Evolutionary conservation across 2,888 invertebrate species (phyloP).

Genomic region (Chromoteleia sp.): DNA sequence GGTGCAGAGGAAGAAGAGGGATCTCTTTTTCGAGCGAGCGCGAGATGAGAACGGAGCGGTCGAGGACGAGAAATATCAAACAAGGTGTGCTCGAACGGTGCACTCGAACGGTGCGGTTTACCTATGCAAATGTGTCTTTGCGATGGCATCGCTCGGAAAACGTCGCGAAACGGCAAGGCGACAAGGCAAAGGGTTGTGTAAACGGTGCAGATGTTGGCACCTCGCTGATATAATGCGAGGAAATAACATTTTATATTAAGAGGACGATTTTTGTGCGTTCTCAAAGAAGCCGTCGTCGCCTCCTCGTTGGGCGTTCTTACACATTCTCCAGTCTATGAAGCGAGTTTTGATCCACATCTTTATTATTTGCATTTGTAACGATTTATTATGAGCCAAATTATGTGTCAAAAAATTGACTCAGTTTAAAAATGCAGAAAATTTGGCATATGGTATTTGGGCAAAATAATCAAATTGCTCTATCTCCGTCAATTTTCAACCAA

Average conservation of each 20-base stretch:
- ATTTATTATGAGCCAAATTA: too few species aligned
- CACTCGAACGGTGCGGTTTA: constrained; percentile 51
- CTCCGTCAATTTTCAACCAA: too few species aligned
- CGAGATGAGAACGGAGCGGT: constrained; percentile 10
- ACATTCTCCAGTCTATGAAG: too few species aligned
- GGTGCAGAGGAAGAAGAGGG: constrained; percentile 26
- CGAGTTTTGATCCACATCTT: too few species aligned
- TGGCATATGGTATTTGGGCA: too few species aligned
- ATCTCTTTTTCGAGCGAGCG: constrained; percentile 13
- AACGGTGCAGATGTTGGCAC: constrained; percentile 39
- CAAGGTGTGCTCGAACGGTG: constrained; percentile 47
- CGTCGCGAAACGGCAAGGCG: constrained; percentile 47
- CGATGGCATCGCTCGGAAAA: constrained; percentile 37
- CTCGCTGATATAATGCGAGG: constrained; percentile 22
- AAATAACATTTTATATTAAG: constrained; percentile 30
- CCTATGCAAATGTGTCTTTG: constrained; percentile 62
- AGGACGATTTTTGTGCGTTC: not conserved
- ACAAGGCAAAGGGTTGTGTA: constrained; percentile 37
- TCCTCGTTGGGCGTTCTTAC: too few species aligned
- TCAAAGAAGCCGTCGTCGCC: not conserved
- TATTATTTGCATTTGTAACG: too few species aligned
- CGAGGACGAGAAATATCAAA: constrained; percentile 47
- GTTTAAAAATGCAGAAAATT: too few species aligned
- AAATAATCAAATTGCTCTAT: too few species aligned
- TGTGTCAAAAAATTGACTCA: too few species aligned